A percentile compares a stretch with the other conserved stretches of the same genome.
Conservation (phyloP, 2,113 vertebrate genomes). For the Prolemur simus region DNA sequence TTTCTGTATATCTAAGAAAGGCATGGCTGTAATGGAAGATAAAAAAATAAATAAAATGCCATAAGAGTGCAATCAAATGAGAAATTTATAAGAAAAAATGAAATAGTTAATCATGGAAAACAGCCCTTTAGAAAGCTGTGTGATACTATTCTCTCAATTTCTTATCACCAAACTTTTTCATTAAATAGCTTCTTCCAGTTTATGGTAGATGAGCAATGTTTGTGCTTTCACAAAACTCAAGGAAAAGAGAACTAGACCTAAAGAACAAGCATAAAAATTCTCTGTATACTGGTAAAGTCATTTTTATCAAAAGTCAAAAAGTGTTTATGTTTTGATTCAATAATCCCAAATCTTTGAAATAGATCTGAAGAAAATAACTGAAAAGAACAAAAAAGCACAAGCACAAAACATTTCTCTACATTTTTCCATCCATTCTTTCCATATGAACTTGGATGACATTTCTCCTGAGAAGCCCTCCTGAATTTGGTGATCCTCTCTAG, state of each 20-base stretch:
- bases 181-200: neutral
- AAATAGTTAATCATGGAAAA: neutral
- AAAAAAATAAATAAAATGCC: neutral
- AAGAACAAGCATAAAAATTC: neutral
- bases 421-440: neutral
- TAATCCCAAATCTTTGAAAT: neutral
- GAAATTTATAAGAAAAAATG: conserved; percentile 19
- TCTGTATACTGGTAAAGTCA: neutral
- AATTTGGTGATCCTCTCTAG: neutral
- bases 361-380: neutral
- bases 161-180: conserved; percentile 16
- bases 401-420: neutral
- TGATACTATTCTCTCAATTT: neutral
- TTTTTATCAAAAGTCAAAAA: conserved; percentile 12
- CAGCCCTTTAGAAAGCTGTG: neutral
- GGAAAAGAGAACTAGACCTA: neutral
- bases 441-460: neutral
- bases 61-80: neutral
- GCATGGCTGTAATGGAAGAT: conserved; percentile 87
- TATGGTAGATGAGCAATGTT: neutral
- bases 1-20: conserved; percentile 89
- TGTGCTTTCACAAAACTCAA: neutral
- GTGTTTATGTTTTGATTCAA: conserved; percentile 10
- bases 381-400: conserved; percentile 26
- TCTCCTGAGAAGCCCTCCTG: neutral